A percentile compares a stretch with the other conserved stretches of the same genome.
phyloP scores from a whole-genome alignment of 2,888 invertebrate genomes.

The Ochropleura leucogaster region DNA sequence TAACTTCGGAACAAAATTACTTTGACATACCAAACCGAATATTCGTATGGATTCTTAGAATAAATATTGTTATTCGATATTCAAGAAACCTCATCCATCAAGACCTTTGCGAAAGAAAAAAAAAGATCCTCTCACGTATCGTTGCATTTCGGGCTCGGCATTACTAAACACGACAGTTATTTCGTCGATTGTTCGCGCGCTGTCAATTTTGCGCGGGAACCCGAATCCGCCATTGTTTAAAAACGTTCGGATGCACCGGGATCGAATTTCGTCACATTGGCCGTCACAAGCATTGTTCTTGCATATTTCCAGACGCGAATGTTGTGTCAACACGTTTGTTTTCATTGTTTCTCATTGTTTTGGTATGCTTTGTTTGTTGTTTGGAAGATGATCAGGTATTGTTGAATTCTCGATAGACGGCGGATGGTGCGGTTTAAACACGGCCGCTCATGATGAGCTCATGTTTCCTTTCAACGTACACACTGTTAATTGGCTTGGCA shows the following conservation, averaged over 20 bases:
- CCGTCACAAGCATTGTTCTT: constrained; percentile 77
- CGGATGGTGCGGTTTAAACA: constrained; percentile 60
- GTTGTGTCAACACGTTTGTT: constrained; percentile 74
- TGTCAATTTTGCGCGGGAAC: constrained; percentile 71
- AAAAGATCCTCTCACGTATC: constrained; percentile 48
- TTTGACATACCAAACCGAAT: constrained; percentile 54
- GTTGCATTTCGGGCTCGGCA: constrained; percentile 53
- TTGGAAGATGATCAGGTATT: constrained; percentile 67
- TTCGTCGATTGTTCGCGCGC: constrained; percentile 69
- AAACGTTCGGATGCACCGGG: constrained; percentile 74
- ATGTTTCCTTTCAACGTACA: constrained; percentile 54
- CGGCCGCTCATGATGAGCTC: constrained; percentile 51
- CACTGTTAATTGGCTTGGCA: constrained; percentile 60
- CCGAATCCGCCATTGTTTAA: constrained; percentile 72
- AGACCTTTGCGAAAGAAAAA: constrained; percentile 44
- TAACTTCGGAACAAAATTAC: constrained; percentile 58
- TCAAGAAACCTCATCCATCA: constrained; percentile 45
- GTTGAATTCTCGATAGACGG: constrained; percentile 64
- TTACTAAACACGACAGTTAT: constrained; percentile 69
- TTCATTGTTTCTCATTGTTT: constrained; percentile 74
- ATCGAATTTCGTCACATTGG: constrained; percentile 79
- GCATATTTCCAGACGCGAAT: constrained; percentile 69
- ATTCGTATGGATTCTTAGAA: constrained; percentile 43
- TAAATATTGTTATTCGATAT: constrained; percentile 51
- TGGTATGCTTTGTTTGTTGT: constrained; percentile 64